Evolutionary conservation across 1,140 invertebrate species (phyloP), one percentile per base, ranked within the genome.

Genomic region (Battus philenor): DNA sequence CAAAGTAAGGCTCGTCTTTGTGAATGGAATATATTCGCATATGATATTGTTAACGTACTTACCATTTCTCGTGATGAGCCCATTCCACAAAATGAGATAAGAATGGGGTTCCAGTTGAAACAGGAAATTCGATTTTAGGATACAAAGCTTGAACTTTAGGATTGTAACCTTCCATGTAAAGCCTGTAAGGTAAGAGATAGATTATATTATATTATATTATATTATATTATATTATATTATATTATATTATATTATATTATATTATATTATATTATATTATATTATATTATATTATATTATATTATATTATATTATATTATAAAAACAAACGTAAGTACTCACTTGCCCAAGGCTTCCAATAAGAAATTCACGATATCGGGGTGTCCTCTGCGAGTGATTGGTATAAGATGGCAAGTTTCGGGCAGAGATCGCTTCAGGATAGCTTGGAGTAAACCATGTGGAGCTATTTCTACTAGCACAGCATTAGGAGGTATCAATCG

Each of bases 381-480:
- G 44, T 92, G 90, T n/a, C 88, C 90, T 12, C 92, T 89, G 54
- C 94, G 91, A 46, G 95, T 96, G 0, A 98, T 80, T 0, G 94
- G 87, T 30, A 97, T 85, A 61, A 94, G 91, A 0, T 82, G 85
- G 61, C 90, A 41, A 13, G 38, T 17, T 13, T 41, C 16, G 0
- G 34, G 41, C 18, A 59, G 6, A 12, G 89, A 89, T 13, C 89
- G 69, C 51, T 89, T 89, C 1, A 91, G 91, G 38, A 98, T 89
- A 8, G 89, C 91, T 48, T 93, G 90, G 1, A 93, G 61, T 7
- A 97, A 86, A 6, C 93, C 91, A 59, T 97, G 95, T 0, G 95
- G 95, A 2, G 94, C 94, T 12, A 97, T 92, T 59, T 91, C 90
- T 41, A 93, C 92, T 1, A 91, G 87, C 26, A 97, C 84, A 0